phyloP scores from a whole-genome alignment of 1,140 invertebrate genomes.

The Colletes latitarsis region DNA sequence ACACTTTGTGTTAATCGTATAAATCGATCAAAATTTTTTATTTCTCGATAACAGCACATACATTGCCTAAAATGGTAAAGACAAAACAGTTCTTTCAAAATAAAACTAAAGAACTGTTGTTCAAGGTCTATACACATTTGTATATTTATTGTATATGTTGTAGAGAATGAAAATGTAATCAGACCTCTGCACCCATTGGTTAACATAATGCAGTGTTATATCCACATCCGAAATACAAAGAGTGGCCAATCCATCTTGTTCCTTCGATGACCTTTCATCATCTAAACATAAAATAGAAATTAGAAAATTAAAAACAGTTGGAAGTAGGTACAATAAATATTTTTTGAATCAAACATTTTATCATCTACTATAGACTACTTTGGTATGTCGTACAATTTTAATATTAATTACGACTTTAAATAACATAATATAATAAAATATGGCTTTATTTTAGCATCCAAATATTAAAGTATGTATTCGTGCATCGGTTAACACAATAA shows the following conservation, averaged over 20 bases:
- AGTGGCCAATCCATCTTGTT: constrained; percentile 74
- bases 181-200: constrained; percentile 80
- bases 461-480: neutral
- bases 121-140: neutral
- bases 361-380: neutral
- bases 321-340: constrained; percentile 1
- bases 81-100: constrained; percentile 3
- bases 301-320: neutral
- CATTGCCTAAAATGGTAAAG: constrained; percentile 87
- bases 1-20: constrained; percentile 92
- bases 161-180: constrained; percentile 6
- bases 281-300: constrained; percentile 65
- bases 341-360: neutral
- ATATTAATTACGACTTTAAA: constrained; percentile 35
- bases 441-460: neutral
- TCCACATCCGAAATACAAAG: constrained; percentile 77
- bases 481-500: neutral
- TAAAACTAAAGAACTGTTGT: neutral
- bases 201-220: constrained; percentile 78
- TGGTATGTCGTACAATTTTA: constrained; percentile 34
- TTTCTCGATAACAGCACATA: constrained; percentile 95
- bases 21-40: constrained; percentile 94
- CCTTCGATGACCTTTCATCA: constrained; percentile 76
- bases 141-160: neutral
- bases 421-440: neutral